Evolutionary conservation across 2,888 invertebrate species (phyloP), one percentile per base, ranked within the genome.

Genomic region (Tanypteryx hageni): DNA sequence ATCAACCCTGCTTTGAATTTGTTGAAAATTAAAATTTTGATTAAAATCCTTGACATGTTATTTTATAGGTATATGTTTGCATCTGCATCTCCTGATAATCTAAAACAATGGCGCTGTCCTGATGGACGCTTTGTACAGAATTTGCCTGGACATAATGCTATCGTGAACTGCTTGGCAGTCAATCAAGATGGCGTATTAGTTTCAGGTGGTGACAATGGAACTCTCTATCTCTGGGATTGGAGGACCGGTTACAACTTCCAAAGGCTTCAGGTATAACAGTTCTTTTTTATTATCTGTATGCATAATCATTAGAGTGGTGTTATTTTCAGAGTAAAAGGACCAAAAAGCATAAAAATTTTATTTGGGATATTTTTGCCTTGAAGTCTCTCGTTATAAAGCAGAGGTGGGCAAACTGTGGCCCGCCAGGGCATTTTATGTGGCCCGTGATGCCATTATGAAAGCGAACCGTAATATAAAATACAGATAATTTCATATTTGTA

Each of bases 171-270:
- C 94, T 96, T 99, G 95, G 99, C 98, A 0, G 97, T 98, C 10
- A 99, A 99, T 95, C 96, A 97, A 0, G 99, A 99, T 94, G 98
- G 99, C 0, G 99, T 99, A 16, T 95, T 99, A 7, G 99, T 99
- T 3, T 99, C 99, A 9, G 99, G 99, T 7, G 99, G 99, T 44
- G 99, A 99, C 95, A 99, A 99, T 95, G 99, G 99, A 0, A 98
- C 99, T 0, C 96, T 99, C 96, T 97, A 98, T 95, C 98, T 98
- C 94, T 99, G 99, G 99, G 99, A 99, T 95, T 99, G 99, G 99
- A 96, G 98, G 94, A 99, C 99, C 0, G 99, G 99, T 0, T 99
- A 99, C 94, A 99, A 99, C 95, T 99, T 99, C 96, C 99, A 99
- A 95, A 96, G 98, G 93, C 95, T 98, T 93, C 98, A 98, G 96